Evolutionary conservation across 2,113 vertebrate species (phyloP), one percentile per base, ranked within the genome.

Genomic region (Cololabis saira): DNA sequence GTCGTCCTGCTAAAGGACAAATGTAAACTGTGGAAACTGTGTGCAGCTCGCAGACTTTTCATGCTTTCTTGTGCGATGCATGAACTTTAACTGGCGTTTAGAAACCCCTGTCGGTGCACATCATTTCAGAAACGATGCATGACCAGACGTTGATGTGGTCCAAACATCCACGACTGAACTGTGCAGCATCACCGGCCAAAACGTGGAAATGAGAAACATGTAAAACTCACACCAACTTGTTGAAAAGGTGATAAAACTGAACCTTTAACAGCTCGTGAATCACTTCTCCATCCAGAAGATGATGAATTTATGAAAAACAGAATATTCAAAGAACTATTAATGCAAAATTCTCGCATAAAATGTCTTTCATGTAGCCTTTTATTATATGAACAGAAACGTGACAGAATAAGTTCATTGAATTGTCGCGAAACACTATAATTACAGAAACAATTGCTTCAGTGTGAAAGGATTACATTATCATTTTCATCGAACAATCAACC

Each of bases 361-460:
- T 55, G 45, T 7, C 33, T 62, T 9, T 51, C 54, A 44, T 62
- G 21, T 43, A 65, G 49, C 44, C 12, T 0, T 59, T 73, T 27
- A 21, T 62, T 60, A 24, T 76, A 65, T 62, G 58, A 83, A 59
- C 43, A 65, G 71, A 68, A 80, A 80, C 70, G 55, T 67, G 76
- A 81, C 72, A 82, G 80, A 89, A 79, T 64, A 59, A 77, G 73
- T 83, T 78, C 56, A 82, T 81, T 70, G 79, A 72, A 86, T 76
- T 78, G 71, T 78, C 80, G 62, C 69, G 74, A 85, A 86, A 89
- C 80, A 87, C 86, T 83, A 64, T 83, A 82, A 89, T 88, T 90
- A 91, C 73, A 62, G 13, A 75, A 86, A 90, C 83, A 86, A 82
- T 76, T 61, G 65, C 43, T 67, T 83, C 47, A 73, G 3, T 44